Evolutionary conservation across 2,797 vertebrate genomes (phyloP).

Genomic region (Mormyrops attenuatus): DNA sequence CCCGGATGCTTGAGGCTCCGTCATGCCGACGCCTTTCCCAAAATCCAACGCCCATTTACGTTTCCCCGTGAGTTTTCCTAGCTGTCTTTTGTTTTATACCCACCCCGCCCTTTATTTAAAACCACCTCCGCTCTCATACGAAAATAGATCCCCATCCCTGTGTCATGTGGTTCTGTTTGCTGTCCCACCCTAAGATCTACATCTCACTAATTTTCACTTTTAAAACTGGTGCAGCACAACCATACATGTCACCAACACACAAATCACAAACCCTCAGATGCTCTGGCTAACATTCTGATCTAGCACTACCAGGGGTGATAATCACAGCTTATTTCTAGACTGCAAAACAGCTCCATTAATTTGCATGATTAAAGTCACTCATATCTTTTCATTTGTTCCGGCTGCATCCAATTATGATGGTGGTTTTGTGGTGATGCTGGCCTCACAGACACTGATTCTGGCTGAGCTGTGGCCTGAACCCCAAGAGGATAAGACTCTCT

Average conservation of each 20-base stretch:
- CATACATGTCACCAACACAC: background rate
- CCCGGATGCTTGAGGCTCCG: too few species aligned
- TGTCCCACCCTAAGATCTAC: background rate
- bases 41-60: background rate
- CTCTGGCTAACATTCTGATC: background rate
- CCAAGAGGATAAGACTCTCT: background rate
- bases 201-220: background rate
- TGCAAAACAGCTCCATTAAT: background rate
- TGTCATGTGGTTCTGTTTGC: background rate
- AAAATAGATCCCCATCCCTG: background rate
- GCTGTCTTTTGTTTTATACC: background rate
- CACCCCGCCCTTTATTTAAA: background rate
- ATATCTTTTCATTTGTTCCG: background rate
- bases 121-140: background rate
- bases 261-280: background rate
- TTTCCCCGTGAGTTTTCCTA: background rate
- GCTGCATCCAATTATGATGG: background rate
- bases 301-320: background rate
- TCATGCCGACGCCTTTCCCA: background rate
- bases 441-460: background rate
- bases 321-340: background rate
- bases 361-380: background rate
- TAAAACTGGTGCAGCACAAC: background rate
- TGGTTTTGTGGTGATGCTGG: background rate
- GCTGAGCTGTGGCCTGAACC: background rate